Evolutionary conservation across 2,888 invertebrate genomes (phyloP).

Genomic region (Epirrhoe alternata): DNA sequence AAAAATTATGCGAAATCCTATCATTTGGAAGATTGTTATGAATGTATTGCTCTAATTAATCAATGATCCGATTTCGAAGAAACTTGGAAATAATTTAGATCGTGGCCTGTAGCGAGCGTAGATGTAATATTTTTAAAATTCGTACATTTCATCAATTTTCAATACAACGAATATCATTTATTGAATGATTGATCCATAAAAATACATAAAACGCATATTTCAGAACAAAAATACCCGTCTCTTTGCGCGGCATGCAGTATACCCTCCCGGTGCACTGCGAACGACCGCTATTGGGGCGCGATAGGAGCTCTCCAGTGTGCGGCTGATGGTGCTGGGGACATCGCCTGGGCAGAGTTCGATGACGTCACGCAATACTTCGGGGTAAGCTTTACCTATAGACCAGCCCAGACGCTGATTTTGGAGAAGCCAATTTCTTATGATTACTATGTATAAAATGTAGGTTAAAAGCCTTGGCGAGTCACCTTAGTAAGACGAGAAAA

Average conservation of each 20-base stretch:
- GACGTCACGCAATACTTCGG: constrained; percentile 88
- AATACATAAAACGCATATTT: constrained; percentile 12
- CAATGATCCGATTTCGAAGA: too few species aligned
- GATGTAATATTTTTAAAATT: too few species aligned
- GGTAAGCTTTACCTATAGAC: constrained; percentile 56
- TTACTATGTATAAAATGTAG: too few species aligned
- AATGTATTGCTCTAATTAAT: background rate
- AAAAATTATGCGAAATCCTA: background rate
- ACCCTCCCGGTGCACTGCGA: constrained; percentile 81
- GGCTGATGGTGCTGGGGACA: constrained; percentile 90
- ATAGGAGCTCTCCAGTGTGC: constrained; percentile 93
- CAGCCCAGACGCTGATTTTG: background rate
- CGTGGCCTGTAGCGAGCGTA: too few species aligned
- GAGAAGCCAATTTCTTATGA: too few species aligned
- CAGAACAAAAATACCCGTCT: constrained; percentile 85
- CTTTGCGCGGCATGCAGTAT: constrained; percentile 90
- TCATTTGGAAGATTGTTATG: background rate
- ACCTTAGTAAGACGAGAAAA: too few species aligned
- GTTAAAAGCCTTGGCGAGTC: too few species aligned
- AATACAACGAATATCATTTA: too few species aligned
- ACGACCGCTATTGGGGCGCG: constrained; percentile 93
- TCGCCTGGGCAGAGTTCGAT: constrained; percentile 92
- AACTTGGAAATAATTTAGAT: too few species aligned
- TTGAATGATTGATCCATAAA: too few species aligned
- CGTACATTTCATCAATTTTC: too few species aligned